Evolutionary conservation across 2,888 invertebrate genomes (phyloP), one percentile per base, ranked within the genome.

Genomic region (Euplexia lucipara): DNA sequence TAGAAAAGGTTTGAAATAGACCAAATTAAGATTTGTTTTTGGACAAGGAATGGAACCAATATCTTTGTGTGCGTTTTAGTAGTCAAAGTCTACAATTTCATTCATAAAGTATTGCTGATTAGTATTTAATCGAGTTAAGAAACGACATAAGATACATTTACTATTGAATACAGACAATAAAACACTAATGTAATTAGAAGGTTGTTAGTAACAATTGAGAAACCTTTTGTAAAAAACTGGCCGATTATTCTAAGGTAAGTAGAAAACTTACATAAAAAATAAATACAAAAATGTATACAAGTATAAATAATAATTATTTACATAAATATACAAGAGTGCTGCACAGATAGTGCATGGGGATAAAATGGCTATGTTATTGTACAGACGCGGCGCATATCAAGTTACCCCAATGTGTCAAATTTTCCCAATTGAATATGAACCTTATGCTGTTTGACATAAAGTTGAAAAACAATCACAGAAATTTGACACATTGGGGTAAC

Each of bases 231-330:
- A 53, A 66, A 59, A 70, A 74, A 78, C 57, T 65, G 66, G 66
- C 49, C 66, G 14, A 56, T 53, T 61, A 61, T 20, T 57, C 18
- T 52, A 72, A 53, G 45, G 53, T 64, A 26, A 26, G 26, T 26
- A 26, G 26, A 26, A n/a, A 3, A 26, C 26, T 26, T 26, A 57
- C 47, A 64, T 62, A 68, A 52, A 67, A 59, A 8, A 20, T 42
- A 45, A 20, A 32, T 57, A 41, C 42, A 60, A 67, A 69, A 69
- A 7, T 57, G 32, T 72, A 66, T 48, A 68, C 3, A 65, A 42
- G 39, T 76, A 71, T 66, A 81, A 82, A 79, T 81, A 75, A 63
- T 64, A 44, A 48, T 58, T 82, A 82, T 82, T 79, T 79, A 79
- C 81, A 83, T 65, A 70, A 70, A 81, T 81, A 75, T 76, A 81